Percentiles rank a stretch among this genome's conserved stretches.
Evolutionary conservation across 1,140 invertebrate genomes (phyloP).

Genomic region (Homalodisca vitripennis): DNA sequence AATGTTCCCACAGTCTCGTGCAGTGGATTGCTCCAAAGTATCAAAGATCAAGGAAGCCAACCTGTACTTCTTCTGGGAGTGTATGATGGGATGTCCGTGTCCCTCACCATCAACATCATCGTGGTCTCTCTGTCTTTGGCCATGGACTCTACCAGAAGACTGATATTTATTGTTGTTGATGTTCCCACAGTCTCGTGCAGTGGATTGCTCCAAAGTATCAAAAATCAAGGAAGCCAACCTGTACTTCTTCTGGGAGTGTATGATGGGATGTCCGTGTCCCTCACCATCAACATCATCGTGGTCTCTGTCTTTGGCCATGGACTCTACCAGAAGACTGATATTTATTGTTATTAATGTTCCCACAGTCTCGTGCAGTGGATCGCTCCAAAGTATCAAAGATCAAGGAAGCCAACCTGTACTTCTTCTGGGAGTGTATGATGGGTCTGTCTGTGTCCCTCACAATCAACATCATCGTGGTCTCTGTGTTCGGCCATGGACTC

Average conservation of each 20-base stretch:
- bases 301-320: constrained; percentile 85
- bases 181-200: constrained; percentile 70
- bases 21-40: constrained; percentile 72
- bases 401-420: constrained; percentile 85
- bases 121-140: constrained; percentile 88
- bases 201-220: constrained; percentile 70
- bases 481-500: constrained; percentile 82
- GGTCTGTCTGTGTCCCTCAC: constrained; percentile 85
- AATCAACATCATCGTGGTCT: constrained; percentile 89
- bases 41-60: constrained; percentile 80
- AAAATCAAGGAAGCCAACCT: constrained; percentile 82
- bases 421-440: constrained; percentile 80
- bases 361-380: constrained; percentile 82
- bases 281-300: constrained; percentile 90
- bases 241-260: constrained; percentile 87
- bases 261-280: constrained; percentile 77
- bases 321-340: too few species aligned
- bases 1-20: constrained; percentile 82
- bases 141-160: constrained; percentile 74
- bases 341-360: too few species aligned
- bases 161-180: constrained; percentile 47
- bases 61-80: constrained; percentile 87
- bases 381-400: constrained; percentile 68
- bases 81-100: constrained; percentile 77
- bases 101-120: constrained; percentile 89